Conservation (phyloP, 2,888 invertebrate species). For the Latheticus oryzae region DNA sequence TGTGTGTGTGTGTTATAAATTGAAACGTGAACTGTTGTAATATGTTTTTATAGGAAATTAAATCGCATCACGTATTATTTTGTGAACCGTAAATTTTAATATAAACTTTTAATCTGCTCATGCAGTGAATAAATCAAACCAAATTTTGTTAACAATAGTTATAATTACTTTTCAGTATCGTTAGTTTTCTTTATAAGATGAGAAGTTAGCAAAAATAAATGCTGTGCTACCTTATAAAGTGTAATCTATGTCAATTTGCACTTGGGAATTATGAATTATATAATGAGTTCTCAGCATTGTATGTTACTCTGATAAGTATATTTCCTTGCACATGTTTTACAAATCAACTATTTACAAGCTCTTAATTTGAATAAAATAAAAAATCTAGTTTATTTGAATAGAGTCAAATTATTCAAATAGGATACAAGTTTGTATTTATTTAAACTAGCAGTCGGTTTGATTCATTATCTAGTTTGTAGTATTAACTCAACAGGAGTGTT, state of each 20-base stretch:
- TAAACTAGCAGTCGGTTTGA: conserved; percentile 12
- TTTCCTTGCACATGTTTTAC: conserved; percentile 41
- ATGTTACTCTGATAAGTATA: conserved; percentile 33
- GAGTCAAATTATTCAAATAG: conserved; percentile 12
- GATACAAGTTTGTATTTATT: conserved; percentile 11
- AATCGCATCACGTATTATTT: conserved; percentile 16
- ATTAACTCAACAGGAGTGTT: no score
- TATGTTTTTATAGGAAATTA: conserved; percentile 11
- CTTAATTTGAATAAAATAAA: conserved; percentile 38
- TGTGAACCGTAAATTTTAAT: conserved; percentile 17
- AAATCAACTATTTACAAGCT: conserved; percentile 43
- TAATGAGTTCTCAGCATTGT: conserved; percentile 36
- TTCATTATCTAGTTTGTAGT: no score
- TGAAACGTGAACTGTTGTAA: not conserved
- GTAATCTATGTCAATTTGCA: conserved; percentile 48
- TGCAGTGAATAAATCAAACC: conserved; percentile 2
- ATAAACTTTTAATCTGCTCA: conserved; percentile 15
- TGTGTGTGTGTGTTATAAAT: not conserved
- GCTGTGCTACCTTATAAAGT: conserved; percentile 36
- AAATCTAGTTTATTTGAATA: conserved; percentile 16
- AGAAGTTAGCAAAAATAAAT: conserved; percentile 31
- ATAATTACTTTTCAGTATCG: conserved; percentile 15
- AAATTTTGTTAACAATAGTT: conserved; percentile 21
- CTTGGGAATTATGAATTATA: conserved; percentile 42
- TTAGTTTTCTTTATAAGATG: conserved; percentile 30